A percentile compares a stretch with the other conserved stretches of the same genome.
Evolutionary conservation across 2,797 vertebrate species (phyloP).

Genomic region (Scleropages formosus): DNA sequence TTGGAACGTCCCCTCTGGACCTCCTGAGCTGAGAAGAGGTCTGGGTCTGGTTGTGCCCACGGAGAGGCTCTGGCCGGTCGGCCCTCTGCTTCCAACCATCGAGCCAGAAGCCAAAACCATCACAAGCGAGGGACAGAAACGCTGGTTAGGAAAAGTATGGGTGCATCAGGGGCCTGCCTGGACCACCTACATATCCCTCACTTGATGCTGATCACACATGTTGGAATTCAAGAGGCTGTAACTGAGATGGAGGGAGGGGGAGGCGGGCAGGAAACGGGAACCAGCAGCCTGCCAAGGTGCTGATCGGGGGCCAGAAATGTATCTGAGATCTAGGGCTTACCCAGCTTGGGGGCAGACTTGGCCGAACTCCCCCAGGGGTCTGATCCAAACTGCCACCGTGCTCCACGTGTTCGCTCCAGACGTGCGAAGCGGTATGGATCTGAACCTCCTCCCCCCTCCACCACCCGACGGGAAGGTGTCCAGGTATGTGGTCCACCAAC

Average conservation of each 20-base stretch:
- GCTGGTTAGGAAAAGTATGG: background rate
- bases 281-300: background rate
- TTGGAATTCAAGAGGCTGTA: conserved; percentile 5
- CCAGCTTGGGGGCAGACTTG: too few species aligned
- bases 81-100: background rate
- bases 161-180: background rate
- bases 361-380: too few species aligned
- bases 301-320: background rate
- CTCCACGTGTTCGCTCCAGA: too few species aligned
- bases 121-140: background rate
- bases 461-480: background rate
- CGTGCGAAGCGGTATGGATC: too few species aligned
- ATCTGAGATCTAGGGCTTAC: too few species aligned
- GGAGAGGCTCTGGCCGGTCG: background rate
- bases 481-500: conserved; percentile 15
- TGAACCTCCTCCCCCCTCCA: background rate
- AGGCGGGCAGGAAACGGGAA: background rate
- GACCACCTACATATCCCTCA: conserved; percentile 2
- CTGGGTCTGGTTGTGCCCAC: background rate
- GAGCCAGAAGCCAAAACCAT: conserved; percentile 16
- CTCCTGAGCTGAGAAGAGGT: conserved; percentile 5
- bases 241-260: background rate
- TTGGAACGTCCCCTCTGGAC: background rate
- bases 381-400: too few species aligned
- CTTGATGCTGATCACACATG: background rate